Conservation (phyloP, 2,888 invertebrate genomes). For the Cheilosia grossa region DNA sequence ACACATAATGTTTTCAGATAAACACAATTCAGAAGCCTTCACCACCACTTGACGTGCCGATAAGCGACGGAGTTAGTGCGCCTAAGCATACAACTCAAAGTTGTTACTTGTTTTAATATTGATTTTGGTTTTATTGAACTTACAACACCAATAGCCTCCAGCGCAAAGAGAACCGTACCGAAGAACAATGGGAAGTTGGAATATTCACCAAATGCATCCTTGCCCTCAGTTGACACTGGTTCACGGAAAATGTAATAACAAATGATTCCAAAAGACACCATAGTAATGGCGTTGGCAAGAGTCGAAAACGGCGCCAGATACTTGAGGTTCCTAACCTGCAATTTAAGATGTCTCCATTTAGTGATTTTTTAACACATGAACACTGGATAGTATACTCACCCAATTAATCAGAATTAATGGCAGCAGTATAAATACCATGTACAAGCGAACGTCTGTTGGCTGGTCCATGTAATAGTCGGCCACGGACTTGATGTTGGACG, state of each 20-base stretch:
- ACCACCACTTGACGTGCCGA: too few species aligned
- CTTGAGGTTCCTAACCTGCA: conserved; percentile 88
- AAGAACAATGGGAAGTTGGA: conserved; percentile 94
- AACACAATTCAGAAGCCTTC: too few species aligned
- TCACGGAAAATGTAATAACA: conserved; percentile 93
- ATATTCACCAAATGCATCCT: conserved; percentile 86
- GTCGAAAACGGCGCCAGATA: conserved; percentile 95
- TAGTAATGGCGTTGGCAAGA: conserved; percentile 93
- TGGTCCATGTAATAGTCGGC: conserved; percentile 84
- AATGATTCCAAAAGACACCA: conserved; percentile 92
- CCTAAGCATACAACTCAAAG: too few species aligned
- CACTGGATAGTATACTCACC: conserved; percentile 84
- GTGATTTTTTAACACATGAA: background rate
- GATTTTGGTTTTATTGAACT: conserved; percentile 79
- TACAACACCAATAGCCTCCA: conserved; percentile 97
- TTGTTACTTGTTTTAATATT: too few species aligned
- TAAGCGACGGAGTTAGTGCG: too few species aligned
- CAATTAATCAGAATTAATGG: conserved; percentile 92
- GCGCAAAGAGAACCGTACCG: conserved; percentile 97
- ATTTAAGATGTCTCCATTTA: background rate
- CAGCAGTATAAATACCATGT: conserved; percentile 89
- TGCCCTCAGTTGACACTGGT: conserved; percentile 86
- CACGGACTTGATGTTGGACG: conserved; percentile 91
- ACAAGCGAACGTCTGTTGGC: conserved; percentile 85
- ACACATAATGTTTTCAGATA: too few species aligned